phyloP scores from a whole-genome alignment of 2,888 invertebrate genomes.

The Hydroisotoma schaefferi region DNA sequence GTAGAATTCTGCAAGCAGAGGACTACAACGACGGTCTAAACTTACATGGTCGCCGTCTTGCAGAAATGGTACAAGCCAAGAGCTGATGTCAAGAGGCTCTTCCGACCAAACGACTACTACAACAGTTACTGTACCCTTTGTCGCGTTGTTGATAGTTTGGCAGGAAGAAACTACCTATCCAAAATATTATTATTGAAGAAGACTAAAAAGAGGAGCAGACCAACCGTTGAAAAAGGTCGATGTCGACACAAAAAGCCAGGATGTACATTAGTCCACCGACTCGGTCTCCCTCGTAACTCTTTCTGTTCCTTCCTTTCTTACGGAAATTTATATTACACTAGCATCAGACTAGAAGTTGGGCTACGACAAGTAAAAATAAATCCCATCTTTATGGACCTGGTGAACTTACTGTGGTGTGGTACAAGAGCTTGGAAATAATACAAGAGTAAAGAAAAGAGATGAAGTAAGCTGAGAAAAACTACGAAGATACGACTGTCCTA shows the following conservation, averaged over 20 bases:
- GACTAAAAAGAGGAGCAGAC: background rate
- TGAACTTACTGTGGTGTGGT: too few relatives aligned
- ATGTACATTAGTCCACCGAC: slow-evolving; percentile 14
- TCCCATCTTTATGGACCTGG: too few relatives aligned
- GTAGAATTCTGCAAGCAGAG: too few relatives aligned
- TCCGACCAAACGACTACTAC: background rate
- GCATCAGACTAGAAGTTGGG: too few relatives aligned
- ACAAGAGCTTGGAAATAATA: too few relatives aligned
- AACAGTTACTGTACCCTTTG: background rate
- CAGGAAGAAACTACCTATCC: background rate
- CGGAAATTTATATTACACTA: too few relatives aligned
- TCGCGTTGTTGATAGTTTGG: background rate
- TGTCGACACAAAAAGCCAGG: slow-evolving; percentile 1
- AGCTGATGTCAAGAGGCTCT: background rate
- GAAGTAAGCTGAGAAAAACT: too few relatives aligned
- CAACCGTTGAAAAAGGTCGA: slow-evolving; percentile 13
- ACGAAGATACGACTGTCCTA: too few relatives aligned
- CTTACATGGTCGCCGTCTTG: too few relatives aligned
- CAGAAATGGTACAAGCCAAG: background rate
- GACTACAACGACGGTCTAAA: too few relatives aligned
- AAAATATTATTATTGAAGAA: background rate
- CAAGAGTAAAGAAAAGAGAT: too few relatives aligned
- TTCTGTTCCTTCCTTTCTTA: background rate
- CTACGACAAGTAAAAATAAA: too few relatives aligned
- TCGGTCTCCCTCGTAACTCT: slow-evolving; percentile 17